A percentile compares a stretch with the other conserved stretches of the same genome.
These are phyloP conservation scores for Paedocypris sp. DNA, from an alignment of 2,113 vertebrate species.

Conservation along the genomic window DNA sequence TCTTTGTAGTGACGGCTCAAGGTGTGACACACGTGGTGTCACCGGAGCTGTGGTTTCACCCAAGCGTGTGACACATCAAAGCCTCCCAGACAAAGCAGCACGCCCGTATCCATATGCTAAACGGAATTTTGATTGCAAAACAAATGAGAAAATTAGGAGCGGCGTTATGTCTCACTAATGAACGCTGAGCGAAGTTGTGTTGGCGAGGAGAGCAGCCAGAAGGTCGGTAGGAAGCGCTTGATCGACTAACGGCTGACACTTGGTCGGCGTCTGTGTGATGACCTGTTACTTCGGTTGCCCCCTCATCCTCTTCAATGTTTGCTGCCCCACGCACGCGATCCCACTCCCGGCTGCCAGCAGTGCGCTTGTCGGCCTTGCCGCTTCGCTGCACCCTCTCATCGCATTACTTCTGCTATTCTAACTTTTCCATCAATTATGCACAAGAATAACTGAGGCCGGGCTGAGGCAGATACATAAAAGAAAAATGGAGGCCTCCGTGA, in stretches of 20 bases:
- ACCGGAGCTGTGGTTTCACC: neutral
- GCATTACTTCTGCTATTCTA: conserved; percentile 76
- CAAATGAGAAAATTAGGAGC: neutral
- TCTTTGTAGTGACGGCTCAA: conserved; percentile 47
- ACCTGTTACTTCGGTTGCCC: conserved; percentile 65
- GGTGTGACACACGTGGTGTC: conserved; percentile 44
- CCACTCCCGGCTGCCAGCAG: conserved; percentile 42
- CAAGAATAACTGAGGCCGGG: conserved; percentile 63
- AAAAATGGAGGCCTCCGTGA: conserved; percentile 44
- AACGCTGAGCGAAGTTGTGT: no score
- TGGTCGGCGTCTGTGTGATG: conserved; percentile 46
- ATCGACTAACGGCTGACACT: conserved; percentile 48
- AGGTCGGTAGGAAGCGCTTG: conserved; percentile 12
- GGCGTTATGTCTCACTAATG: neutral
- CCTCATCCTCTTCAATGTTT: conserved; percentile 64
- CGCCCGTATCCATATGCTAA: neutral
- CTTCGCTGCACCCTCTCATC: conserved; percentile 69
- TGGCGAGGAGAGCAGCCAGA: neutral
- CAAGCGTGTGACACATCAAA: conserved; percentile 4
- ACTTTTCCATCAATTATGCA: conserved; percentile 73
- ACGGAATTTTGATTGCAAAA: neutral
- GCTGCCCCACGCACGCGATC: conserved; percentile 64
- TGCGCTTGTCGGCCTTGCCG: conserved; percentile 26
- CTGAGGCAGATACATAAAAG: conserved; percentile 51
- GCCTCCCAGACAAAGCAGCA: neutral